Evolutionary conservation across 2,797 vertebrate species (phyloP), one percentile per base, ranked within the genome.

Genomic region (Coreius guichenoti): DNA sequence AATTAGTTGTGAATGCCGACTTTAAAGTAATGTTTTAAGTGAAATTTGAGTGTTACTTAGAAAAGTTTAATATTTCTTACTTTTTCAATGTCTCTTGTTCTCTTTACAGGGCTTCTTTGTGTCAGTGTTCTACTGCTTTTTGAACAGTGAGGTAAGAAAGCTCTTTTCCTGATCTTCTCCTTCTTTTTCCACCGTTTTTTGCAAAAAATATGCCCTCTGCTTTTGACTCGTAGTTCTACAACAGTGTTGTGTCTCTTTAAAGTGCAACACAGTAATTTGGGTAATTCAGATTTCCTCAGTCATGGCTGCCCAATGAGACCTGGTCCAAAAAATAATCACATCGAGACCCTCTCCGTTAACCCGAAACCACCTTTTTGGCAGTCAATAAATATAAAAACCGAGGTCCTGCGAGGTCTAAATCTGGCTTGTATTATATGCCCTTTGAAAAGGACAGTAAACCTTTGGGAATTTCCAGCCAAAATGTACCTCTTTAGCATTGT

Each of bases 91-190:
- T 80, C 39, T 80, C 39, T 39, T 9, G 17, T 49, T 61, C 5
- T 88, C 82, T 87, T 75, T 63, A 21, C 94, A 99, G 98, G 98
- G 98, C 58, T 99, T 99, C 94, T 99, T 99, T 0, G 98, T 99
- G 82, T 99, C 98, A 0, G 98, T 99, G 75, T 99, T 99, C 93
- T 99, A 99, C 95, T 99, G 98, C 93, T 99, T 99, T 95, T 93
- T 99, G 91, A 99, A 99, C 93, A 98, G 98, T 0, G 98, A 99
- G 97, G 98, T 99, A 94, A 97, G 98, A 80, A 72, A 39, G 14
- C 39, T 47, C 1, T 72, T 56, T 45, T 82, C 13, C 23, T 49
- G n/a, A 36, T 51, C 5, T 49, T 6, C 39, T 43, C 39, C 39
- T 23, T 0, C 47, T 23, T 0, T 70, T 70, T 54, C 8, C 9